These are phyloP conservation scores for Limenitis camilla DNA, from an alignment of 2,888 invertebrate genomes.

Conservation along the genomic window DNA sequence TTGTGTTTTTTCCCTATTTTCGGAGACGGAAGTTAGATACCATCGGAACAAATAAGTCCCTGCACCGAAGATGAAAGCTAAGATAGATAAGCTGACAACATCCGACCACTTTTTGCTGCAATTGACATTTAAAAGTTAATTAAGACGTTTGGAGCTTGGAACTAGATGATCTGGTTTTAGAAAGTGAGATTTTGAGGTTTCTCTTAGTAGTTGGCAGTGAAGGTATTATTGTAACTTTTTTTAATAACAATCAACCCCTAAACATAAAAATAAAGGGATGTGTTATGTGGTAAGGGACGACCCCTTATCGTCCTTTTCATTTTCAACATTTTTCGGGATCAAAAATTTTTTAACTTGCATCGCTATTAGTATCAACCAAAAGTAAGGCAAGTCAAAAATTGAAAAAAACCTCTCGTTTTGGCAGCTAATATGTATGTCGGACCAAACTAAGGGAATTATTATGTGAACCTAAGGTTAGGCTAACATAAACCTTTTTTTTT, in stretches of 20 bases:
- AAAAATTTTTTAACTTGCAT: conserved; percentile 5
- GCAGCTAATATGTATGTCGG: too few relatives aligned
- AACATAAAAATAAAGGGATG: too few relatives aligned
- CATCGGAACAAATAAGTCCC: conserved; percentile 2
- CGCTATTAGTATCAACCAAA: too few relatives aligned
- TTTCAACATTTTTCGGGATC: too few relatives aligned
- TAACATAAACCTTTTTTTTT: too few relatives aligned
- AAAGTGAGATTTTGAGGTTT: conserved; percentile 24
- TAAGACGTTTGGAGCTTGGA: conserved; percentile 18
- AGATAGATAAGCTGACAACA: conserved; percentile 18
- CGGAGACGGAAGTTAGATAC: conserved; percentile 1
- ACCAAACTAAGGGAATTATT: too few relatives aligned
- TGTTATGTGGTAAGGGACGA: too few relatives aligned
- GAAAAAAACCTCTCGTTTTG: too few relatives aligned
- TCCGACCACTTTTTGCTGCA: conserved; percentile 18
- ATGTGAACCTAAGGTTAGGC: too few relatives aligned
- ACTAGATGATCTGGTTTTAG: conserved; percentile 28
- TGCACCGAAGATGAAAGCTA: conserved; percentile 20
- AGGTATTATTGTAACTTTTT: conserved; percentile 12
- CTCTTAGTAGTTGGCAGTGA: conserved; percentile 12
- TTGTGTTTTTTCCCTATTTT: neutral
- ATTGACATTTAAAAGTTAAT: conserved; percentile 29
- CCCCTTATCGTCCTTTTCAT: too few relatives aligned
- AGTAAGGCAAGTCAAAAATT: too few relatives aligned
- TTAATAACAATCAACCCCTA: too few relatives aligned